phyloP scores from a whole-genome alignment of 2,888 invertebrate species.

The Xestia rhomboidea region DNA sequence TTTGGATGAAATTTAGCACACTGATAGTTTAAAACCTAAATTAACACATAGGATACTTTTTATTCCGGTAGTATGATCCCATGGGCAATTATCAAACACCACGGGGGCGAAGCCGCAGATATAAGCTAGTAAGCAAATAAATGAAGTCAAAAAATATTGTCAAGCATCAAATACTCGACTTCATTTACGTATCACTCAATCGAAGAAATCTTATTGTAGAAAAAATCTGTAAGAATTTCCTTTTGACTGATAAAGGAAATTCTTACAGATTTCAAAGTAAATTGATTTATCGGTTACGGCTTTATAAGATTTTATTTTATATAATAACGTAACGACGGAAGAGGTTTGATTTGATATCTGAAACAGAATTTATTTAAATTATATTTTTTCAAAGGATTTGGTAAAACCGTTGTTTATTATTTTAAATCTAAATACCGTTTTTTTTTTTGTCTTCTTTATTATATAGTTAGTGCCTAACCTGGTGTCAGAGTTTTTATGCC shows the following conservation, averaged over 20 bases:
- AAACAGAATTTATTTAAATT: slow-evolving; percentile 9
- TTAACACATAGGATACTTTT: no score
- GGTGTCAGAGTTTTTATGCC: no score
- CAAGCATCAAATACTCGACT: neutral
- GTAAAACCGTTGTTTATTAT: neutral
- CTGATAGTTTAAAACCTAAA: no score
- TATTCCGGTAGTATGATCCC: no score
- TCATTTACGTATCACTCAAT: slow-evolving; percentile 1
- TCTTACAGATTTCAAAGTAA: slow-evolving; percentile 27
- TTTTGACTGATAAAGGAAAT: slow-evolving; percentile 39
- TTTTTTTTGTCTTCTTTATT: neutral
- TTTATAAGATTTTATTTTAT: slow-evolving; percentile 39
- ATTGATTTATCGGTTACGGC: slow-evolving; percentile 35
- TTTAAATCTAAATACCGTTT: neutral
- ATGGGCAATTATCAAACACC: no score
- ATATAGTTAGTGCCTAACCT: no score
- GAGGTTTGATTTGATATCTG: neutral
- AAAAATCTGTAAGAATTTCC: slow-evolving; percentile 22
- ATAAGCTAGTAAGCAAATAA: no score
- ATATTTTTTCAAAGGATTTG: neutral
- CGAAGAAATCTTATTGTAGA: slow-evolving; percentile 18
- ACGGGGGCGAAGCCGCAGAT: no score
- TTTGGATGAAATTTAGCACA: no score
- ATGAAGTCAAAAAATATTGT: neutral
- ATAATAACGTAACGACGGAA: slow-evolving; percentile 21